Evolutionary conservation across 1,140 invertebrate genomes (phyloP), one percentile per base, ranked within the genome.

Genomic region (Drosophila prosaltans): DNA sequence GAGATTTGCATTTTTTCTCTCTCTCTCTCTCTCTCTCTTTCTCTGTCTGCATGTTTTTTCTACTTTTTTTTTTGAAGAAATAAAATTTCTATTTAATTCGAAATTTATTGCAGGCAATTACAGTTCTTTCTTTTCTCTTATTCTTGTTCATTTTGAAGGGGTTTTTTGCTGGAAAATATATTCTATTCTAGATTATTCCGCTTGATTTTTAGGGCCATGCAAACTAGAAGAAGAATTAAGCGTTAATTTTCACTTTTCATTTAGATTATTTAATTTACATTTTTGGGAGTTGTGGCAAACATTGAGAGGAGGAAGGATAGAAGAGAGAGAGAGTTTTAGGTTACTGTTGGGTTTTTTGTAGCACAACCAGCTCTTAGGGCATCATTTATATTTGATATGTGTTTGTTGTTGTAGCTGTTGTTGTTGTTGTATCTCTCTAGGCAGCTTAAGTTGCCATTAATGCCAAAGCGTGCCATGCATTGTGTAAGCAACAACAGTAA

Each of bases 71-170:
- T 40, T 39, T 28, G 40, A 30, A 24, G 39, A 75, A 54, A 74
- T 85, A 71, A 89, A 89, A 89, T 89, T 89, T 84, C 74, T 84
- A 90, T 89, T 89, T 89, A 89, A 89, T 89, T 89, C 69, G 80
- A 89, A 89, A 89, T 89, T 89, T 89, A 89, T 89, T 89, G 78
- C 84, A 58, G 64, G 78, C 84, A 75, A 84, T 89, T 89, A 83
- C 64, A 51, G 2, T 24, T 72, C 63, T 59, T 43, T 16, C 11
- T 43, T 7, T 36, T 36, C 32, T 36, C 1, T 7, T 36, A 36
- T 36, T 36, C 28, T 41, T 8, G 1, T 48, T 24, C 6, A 21
- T 51, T 10, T 51, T 51, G 26, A 51, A 51, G 45, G 21, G 2
- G 5, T 7, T 9, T 26, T 8, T 26, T 26, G 3, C 45, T 8